A percentile compares a stretch with the other conserved stretches of the same genome.
Conservation (phyloP, 2,888 invertebrate genomes). For the Stenchaetothrips biformis region DNA sequence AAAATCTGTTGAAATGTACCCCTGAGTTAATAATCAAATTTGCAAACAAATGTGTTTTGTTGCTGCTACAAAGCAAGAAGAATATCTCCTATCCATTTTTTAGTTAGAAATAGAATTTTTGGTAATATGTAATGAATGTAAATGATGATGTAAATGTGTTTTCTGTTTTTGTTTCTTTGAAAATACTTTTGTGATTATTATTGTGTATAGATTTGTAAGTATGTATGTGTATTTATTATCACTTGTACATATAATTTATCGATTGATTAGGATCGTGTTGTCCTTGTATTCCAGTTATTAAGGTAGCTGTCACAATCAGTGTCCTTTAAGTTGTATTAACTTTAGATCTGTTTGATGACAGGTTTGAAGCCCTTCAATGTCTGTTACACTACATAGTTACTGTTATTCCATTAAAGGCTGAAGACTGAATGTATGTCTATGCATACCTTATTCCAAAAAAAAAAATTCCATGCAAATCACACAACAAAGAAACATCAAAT, state of each 20-base stretch:
- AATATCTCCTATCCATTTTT: background rate
- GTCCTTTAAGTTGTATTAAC: background rate
- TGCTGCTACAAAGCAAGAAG: background rate
- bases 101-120: background rate
- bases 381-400: background rate
- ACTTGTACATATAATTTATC: background rate
- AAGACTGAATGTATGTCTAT: background rate
- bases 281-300: background rate
- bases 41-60: background rate
- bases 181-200: background rate
- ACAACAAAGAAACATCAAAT: too few relatives aligned
- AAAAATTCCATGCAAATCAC: too few relatives aligned
- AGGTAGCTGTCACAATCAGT: background rate
- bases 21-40: background rate
- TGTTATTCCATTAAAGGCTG: background rate
- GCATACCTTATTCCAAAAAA: background rate
- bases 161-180: background rate
- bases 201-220: background rate
- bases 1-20: background rate
- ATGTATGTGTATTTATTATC: background rate
- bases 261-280: too few relatives aligned
- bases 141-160: background rate
- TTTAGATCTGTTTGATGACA: background rate
- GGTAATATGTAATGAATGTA: background rate
- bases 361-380: background rate